Evolutionary conservation across 1,140 invertebrate genomes (phyloP), one percentile per base, ranked within the genome.

Genomic region (Bombus consobrinus): DNA sequence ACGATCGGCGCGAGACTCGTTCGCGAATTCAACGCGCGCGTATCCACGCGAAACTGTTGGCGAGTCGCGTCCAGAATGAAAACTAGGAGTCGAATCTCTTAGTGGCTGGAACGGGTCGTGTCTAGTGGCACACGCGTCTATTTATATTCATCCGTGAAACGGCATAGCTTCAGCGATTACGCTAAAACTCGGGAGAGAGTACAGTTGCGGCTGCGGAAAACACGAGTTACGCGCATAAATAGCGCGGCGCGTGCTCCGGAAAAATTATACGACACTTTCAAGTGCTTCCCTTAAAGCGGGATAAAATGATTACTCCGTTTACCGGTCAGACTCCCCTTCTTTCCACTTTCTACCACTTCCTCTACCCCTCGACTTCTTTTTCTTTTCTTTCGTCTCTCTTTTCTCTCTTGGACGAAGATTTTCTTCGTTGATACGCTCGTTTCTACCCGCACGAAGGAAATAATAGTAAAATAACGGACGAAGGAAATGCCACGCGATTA

Each of bases 181-280:
- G 59, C 62, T 41, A 47, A 66, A 79, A 66, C 32, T 32, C 25
- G 22, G 47, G 1, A n/a, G 64, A 25, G n/a, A 53, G 34, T n/a
- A 41, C 13, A 53, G 43, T 71, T 9, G 68, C 28, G n/a, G 62
- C 47, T 18, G 12, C 18, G 59, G 68, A 74, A 75, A 75, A 64
- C 72, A 53, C 71, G 72, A 75, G 41, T 75, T 41, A 75, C 69
- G 72, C 71, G 81, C 71, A 62, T 75, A 82, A 82, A 82, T 75
- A 82, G 81, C 79, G 79, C 43, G 79, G 43, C 79, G 79, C 79
- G 79, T 81, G 66, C 47, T 53, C 59, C 39, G 87, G 86, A 83
- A 83, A 88, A 72, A 81, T 72, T 71, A 72, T 59, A 41, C 66
- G 66, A 72, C 79, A 71, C 25, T 81, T 59, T 32, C 43, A 57